Percentiles rank a stretch among this genome's conserved stretches.
Evolutionary conservation across 2,888 invertebrate genomes (phyloP).

Genomic region (Orthosia incerta): DNA sequence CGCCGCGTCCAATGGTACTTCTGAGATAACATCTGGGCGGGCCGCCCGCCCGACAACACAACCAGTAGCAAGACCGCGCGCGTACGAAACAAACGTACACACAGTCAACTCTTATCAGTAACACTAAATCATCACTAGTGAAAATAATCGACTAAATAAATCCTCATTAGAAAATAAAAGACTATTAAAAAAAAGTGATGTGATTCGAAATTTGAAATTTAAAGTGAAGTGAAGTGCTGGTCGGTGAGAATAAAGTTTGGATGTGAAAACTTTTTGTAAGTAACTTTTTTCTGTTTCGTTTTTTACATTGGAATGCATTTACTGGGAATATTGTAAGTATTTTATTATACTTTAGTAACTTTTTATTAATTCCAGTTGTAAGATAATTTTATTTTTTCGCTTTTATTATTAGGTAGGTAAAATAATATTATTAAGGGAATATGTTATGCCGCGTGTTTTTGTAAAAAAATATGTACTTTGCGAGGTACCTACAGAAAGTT

Average conservation of each 20-base stretch:
- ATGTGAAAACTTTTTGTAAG: conserved; percentile 74
- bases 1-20: conserved; percentile 52
- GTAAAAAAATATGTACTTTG: background rate
- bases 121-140: conserved; percentile 57
- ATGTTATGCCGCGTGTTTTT: background rate
- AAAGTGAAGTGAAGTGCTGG: conserved; percentile 69
- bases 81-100: conserved; percentile 76
- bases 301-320: conserved; percentile 21
- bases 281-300: conserved; percentile 47
- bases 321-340: conserved; percentile 13
- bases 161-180: conserved; percentile 23
- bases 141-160: conserved; percentile 40
- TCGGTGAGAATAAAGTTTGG: conserved; percentile 70
- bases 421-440: background rate
- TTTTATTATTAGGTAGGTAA: background rate
- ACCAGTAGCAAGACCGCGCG: conserved; percentile 81
- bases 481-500: background rate
- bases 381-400: background rate
- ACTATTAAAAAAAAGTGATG: conserved; percentile 33
- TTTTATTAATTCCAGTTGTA: too few relatives aligned
- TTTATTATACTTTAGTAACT: too few relatives aligned
- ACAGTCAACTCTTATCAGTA: conserved; percentile 44
- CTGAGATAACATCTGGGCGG: conserved; percentile 86
- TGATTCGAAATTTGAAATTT: conserved; percentile 53
- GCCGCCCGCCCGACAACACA: conserved; percentile 77